Conservation (phyloP, 2,113 vertebrate species). For the Jacana jacana region DNA sequence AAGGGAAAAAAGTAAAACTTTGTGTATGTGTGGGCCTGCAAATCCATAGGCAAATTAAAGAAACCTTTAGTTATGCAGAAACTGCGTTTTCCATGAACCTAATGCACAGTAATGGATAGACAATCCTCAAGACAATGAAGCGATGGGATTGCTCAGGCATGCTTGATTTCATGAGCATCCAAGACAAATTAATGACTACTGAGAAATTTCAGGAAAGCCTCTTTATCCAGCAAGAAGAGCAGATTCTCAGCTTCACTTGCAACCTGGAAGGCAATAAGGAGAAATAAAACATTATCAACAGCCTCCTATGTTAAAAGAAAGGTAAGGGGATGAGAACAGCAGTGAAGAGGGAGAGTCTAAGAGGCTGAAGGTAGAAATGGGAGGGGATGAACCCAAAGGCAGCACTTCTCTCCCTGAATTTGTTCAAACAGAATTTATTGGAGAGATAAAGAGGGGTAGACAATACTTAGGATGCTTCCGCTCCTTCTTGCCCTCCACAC, state of each 20-base stretch:
- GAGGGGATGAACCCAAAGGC: background rate
- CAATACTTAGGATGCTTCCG: background rate
- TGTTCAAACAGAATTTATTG: background rate
- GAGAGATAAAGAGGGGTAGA: background rate
- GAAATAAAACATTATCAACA: background rate
- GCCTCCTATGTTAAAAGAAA: background rate
- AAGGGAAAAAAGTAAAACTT: background rate
- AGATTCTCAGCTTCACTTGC: background rate
- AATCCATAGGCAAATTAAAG: background rate
- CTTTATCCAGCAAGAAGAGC: background rate
- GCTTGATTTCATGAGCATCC: background rate
- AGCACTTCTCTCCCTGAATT: background rate
- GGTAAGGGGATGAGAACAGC: accelerated
- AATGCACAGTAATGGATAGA: background rate
- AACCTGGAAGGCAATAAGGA: background rate
- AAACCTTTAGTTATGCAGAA: background rate
- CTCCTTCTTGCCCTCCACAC: background rate
- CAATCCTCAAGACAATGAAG: background rate
- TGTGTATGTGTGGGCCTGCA: background rate
- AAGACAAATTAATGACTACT: background rate
- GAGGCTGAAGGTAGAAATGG: background rate
- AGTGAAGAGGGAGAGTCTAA: background rate
- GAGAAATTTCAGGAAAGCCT: background rate
- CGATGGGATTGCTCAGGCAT: background rate
- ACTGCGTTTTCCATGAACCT: background rate